These are phyloP conservation scores for Himalopsyche tibetana DNA, from an alignment of 2,888 invertebrate genomes.

Conservation along the genomic window DNA sequence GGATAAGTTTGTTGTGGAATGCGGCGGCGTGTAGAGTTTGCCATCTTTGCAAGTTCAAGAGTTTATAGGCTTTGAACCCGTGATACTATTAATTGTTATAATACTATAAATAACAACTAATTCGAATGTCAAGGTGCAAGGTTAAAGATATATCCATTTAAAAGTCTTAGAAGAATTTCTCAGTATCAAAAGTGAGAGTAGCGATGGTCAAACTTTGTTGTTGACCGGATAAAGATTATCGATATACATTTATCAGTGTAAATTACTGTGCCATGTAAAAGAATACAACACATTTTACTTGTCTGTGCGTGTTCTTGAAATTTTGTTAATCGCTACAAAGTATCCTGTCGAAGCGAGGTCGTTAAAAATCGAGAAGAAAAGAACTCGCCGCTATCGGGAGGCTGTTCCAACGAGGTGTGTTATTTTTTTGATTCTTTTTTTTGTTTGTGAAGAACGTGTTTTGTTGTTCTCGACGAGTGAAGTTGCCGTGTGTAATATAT, in stretches of 20 bases:
- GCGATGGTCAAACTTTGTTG: constrained; percentile 16
- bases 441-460: constrained; percentile 30
- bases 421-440: constrained; percentile 21
- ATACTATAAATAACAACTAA: no score
- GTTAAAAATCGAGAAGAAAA: background rate
- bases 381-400: background rate
- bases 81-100: background rate
- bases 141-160: no score
- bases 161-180: no score
- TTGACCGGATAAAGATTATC: background rate
- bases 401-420: constrained; percentile 22
- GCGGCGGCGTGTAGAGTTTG: constrained; percentile 51
- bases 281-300: background rate
- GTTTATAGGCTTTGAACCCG: constrained; percentile 20
- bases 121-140: no score
- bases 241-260: background rate
- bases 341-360: background rate
- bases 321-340: background rate
- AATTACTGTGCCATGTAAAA: background rate
- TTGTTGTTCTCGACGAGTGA: constrained; percentile 18
- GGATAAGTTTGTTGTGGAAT: constrained; percentile 53
- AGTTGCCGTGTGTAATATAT: background rate
- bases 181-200: background rate
- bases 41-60: constrained; percentile 46
- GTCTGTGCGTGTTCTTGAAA: background rate